These are phyloP conservation scores for Lathronympha strigana DNA, from an alignment of 2,888 invertebrate genomes.

Conservation along the genomic window DNA sequence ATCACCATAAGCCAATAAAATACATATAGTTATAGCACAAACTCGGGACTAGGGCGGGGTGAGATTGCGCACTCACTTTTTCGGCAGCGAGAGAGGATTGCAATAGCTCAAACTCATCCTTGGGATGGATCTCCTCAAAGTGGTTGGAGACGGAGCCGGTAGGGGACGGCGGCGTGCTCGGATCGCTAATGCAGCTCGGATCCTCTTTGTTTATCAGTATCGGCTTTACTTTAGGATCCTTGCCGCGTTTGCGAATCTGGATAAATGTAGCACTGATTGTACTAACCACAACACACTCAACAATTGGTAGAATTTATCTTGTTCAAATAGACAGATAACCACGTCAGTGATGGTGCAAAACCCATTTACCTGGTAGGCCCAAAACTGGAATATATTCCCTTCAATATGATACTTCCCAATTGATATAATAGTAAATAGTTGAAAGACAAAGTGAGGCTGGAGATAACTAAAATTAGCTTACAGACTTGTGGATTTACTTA, in stretches of 20 bases:
- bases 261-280: constrained; percentile 53
- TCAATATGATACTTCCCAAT: background rate
- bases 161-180: constrained; percentile 72
- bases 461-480: background rate
- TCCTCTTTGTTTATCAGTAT: constrained; percentile 90
- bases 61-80: constrained; percentile 73
- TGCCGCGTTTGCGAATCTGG: constrained; percentile 87
- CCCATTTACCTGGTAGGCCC: background rate
- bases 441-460: background rate
- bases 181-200: constrained; percentile 83
- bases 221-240: constrained; percentile 89
- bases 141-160: constrained; percentile 83
- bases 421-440: background rate
- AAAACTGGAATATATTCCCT: background rate
- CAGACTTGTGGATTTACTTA: too few species aligned
- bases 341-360: too few species aligned
- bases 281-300: too few species aligned
- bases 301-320: too few species aligned
- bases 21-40: constrained; percentile 21
- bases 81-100: constrained; percentile 70
- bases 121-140: constrained; percentile 91
- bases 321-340: too few species aligned
- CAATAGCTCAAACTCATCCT: constrained; percentile 88
- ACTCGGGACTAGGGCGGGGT: constrained; percentile 19
- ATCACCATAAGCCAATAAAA: constrained; percentile 42